Evolutionary conservation across 2,797 vertebrate species (phyloP).

Genomic region (Pantherophis vulpinus): DNA sequence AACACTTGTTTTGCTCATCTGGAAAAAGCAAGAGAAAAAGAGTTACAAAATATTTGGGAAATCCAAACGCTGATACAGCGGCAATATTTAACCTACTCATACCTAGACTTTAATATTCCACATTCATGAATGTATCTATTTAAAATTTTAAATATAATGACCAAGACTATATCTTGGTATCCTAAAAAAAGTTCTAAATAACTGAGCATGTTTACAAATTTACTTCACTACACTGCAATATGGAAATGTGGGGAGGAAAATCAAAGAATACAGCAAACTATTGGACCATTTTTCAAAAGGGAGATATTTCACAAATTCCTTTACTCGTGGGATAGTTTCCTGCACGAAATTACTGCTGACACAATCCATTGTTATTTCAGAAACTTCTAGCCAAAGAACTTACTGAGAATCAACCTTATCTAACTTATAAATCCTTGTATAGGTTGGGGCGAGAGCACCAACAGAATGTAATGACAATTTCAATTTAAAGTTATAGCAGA

Average conservation of each 20-base stretch:
- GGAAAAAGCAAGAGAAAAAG: too few species aligned
- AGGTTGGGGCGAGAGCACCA: background rate
- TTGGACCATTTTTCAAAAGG: background rate
- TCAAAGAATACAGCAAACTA: background rate
- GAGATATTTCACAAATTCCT: background rate
- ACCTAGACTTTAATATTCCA: background rate
- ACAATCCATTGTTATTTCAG: background rate
- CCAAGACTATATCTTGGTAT: background rate
- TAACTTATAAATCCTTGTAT: background rate
- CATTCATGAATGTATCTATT: background rate
- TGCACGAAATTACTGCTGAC: background rate
- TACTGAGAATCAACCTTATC: slow-evolving; percentile 1
- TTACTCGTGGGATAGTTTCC: background rate
- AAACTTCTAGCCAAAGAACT: slow-evolving; percentile 4
- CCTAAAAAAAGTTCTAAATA: background rate
- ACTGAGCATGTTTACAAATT: background rate
- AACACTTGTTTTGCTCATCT: background rate
- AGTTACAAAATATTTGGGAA: background rate
- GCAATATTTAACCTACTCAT: background rate
- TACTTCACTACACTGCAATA: background rate
- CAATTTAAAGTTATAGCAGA: background rate
- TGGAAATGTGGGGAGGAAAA: background rate
- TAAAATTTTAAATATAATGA: background rate
- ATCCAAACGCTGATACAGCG: background rate
- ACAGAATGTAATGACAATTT: slow-evolving; percentile 36